These are phyloP conservation scores for Palythoa grandis DNA, from an alignment of 92 coral and sea anemone genomes.

Conservation along the genomic window DNA sequence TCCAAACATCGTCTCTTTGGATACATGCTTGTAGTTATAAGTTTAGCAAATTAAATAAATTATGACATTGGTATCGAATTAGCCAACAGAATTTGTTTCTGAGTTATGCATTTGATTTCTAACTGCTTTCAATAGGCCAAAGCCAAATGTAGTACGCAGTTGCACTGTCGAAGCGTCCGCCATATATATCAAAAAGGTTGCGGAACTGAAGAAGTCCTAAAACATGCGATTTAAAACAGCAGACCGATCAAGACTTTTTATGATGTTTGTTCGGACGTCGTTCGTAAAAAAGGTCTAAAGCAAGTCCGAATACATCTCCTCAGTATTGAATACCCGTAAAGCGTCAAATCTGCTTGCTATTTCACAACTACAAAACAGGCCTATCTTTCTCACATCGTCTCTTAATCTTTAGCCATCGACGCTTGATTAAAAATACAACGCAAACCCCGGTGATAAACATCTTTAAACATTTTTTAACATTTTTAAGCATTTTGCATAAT, in stretches of 20 bases:
- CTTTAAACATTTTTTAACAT: no score
- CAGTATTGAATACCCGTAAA: not conserved
- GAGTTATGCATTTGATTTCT: not conserved
- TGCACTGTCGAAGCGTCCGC: not conserved
- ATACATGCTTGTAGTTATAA: no score
- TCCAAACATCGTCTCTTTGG: not conserved
- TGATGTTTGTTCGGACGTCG: conserved; percentile 6
- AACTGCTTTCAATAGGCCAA: not conserved
- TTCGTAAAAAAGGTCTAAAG: not conserved
- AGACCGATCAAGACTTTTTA: conserved; percentile 5
- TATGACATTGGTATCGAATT: no score
- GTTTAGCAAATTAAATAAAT: no score
- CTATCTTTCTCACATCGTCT: no score
- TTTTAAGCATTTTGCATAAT: no score
- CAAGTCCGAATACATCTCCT: not conserved
- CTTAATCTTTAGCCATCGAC: no score
- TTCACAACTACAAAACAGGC: no score
- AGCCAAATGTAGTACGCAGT: not conserved
- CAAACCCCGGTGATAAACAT: no score
- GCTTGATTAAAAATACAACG: no score
- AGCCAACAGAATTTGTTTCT: no score
- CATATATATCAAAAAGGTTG: not conserved
- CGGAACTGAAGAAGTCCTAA: conserved; percentile 7
- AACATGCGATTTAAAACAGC: conserved; percentile 4
- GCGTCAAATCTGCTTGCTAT: no score